Conservation (phyloP, 2,888 invertebrate species). For the Lampropteryx suffumata region DNA sequence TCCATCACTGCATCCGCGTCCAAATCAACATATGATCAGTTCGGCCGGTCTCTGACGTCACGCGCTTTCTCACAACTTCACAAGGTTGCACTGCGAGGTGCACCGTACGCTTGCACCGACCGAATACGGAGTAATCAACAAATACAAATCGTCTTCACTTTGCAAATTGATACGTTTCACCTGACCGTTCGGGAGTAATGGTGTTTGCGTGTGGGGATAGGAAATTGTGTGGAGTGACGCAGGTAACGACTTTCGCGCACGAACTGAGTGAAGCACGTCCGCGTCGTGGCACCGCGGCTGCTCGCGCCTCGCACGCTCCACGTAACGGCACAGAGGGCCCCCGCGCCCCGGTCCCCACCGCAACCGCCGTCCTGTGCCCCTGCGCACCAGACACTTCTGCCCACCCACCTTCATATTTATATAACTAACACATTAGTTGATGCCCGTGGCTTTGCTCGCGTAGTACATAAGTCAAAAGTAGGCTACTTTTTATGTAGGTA, state of each 20-base stretch:
- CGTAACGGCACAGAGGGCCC: conserved; percentile 41
- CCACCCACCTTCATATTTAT: too few species aligned
- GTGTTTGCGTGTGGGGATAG: conserved; percentile 71
- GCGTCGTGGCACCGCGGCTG: conserved; percentile 66
- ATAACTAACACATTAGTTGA: too few species aligned
- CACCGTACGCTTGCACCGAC: conserved; percentile 40
- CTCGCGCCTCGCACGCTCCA: conserved; percentile 36
- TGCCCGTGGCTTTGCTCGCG: too few species aligned
- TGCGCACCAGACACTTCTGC: conserved; percentile 35
- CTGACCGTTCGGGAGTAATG: conserved; percentile 49
- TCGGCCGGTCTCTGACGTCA: conserved; percentile 78
- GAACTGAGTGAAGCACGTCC: conserved; percentile 82
- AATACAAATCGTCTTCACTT: conserved; percentile 47
- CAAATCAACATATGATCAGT: conserved; percentile 75
- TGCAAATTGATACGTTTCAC: conserved; percentile 57
- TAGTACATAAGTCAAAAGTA: too few species aligned
- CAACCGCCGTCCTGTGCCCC: conserved; percentile 43
- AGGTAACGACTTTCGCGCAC: conserved; percentile 82
- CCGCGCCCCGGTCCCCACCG: conserved; percentile 31
- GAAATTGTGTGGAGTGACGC: conserved; percentile 73
- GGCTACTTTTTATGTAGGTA: too few species aligned
- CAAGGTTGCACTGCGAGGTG: conserved; percentile 61
- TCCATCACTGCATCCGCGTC: conserved; percentile 82
- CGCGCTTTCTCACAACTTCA: conserved; percentile 72
- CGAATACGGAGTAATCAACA: conserved; percentile 45